Conservation (phyloP, 2,113 vertebrate genomes). For the Catharus minimus region DNA sequence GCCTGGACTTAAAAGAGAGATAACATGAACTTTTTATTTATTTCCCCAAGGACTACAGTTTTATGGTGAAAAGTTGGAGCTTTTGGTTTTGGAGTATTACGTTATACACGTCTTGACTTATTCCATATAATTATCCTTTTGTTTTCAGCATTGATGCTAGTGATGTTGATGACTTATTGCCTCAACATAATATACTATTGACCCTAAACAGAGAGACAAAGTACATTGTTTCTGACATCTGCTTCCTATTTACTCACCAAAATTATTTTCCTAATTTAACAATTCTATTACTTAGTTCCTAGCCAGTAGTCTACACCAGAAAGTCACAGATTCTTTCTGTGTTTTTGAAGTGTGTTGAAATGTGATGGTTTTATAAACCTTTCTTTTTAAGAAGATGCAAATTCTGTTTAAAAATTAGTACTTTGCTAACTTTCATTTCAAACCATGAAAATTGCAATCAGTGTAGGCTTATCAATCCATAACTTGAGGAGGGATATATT, state of each 20-base stretch:
- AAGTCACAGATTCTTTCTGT: neutral
- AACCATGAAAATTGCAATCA: neutral
- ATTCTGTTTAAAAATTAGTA: neutral
- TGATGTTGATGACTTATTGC: neutral
- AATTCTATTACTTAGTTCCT: neutral
- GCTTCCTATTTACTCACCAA: neutral
- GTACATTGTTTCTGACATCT: neutral
- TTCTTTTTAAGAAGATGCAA: neutral
- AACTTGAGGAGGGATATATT: neutral
- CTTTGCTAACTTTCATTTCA: neutral
- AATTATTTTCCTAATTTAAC: conserved; percentile 5
- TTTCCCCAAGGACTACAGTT: neutral
- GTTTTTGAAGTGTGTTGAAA: neutral
- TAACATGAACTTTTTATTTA: neutral
- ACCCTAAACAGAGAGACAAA: neutral
- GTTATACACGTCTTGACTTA: fast-evolving
- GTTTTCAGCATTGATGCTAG: neutral
- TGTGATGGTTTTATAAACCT: neutral
- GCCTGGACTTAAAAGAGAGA: neutral
- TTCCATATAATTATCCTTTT: neutral
- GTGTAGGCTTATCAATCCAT: neutral
- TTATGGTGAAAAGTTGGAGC: neutral
- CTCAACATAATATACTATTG: neutral
- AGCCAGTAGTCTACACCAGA: neutral
- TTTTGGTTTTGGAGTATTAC: neutral